Percentiles rank a stretch among this genome's conserved stretches.
Evolutionary conservation across 2,797 vertebrate species (phyloP).

Genomic region (Odontamblyopus rebecca): DNA sequence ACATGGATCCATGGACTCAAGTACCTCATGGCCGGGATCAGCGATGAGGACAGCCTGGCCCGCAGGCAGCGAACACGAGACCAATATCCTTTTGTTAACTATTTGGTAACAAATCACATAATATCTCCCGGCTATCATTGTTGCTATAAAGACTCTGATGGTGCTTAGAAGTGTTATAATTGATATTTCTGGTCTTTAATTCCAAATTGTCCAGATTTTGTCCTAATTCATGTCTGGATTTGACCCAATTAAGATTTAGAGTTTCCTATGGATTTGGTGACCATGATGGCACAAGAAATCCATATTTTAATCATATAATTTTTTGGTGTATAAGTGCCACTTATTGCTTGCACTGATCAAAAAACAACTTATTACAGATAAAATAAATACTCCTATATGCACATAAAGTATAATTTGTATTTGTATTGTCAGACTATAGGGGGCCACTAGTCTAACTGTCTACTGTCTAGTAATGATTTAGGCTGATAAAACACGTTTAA

Average conservation of each 20-base stretch:
- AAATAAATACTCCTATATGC: no score
- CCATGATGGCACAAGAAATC: no score
- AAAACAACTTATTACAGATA: no score
- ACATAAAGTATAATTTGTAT: no score
- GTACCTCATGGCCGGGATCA: slow-evolving; percentile 96
- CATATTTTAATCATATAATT: no score
- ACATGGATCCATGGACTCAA: slow-evolving; percentile 96
- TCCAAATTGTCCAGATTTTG: neutral
- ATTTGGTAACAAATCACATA: neutral
- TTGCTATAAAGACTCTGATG: neutral
- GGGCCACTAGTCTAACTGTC: no score
- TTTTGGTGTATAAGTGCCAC: no score
- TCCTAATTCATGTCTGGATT: neutral
- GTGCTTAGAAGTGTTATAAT: neutral
- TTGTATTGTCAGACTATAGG: no score
- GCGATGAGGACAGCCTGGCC: slow-evolving; percentile 93
- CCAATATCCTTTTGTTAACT: slow-evolving; percentile 89
- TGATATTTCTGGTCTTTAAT: neutral
- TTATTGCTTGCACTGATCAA: no score
- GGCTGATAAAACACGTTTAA: no score
- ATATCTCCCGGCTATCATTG: neutral
- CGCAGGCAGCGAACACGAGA: slow-evolving; percentile 92
- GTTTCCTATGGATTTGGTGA: no score
- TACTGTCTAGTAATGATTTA: no score
- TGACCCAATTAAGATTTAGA: neutral